A percentile compares a stretch with the other conserved stretches of the same genome.
Conservation (phyloP, 2,888 invertebrate genomes). For the Nephrotoma flavescens region DNA sequence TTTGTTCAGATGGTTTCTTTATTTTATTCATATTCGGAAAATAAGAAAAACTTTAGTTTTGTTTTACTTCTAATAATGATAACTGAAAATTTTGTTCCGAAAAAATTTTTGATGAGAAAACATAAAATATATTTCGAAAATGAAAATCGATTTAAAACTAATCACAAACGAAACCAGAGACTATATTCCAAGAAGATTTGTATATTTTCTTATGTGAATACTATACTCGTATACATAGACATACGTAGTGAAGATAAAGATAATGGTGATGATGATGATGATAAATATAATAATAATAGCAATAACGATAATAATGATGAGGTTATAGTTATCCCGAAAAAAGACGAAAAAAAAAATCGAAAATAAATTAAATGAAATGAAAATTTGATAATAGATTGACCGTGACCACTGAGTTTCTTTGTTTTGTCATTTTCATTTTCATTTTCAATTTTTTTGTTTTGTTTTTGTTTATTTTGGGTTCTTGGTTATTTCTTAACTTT, state of each 20-base stretch:
- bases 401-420: background rate
- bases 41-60: background rate
- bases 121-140: background rate
- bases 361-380: background rate
- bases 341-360: background rate
- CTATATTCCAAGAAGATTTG: background rate
- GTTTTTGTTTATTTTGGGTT: background rate
- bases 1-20: background rate
- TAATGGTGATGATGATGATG: background rate
- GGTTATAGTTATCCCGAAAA: background rate
- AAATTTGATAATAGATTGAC: background rate
- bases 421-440: background rate
- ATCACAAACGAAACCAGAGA: background rate
- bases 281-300: background rate
- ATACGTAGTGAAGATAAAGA: background rate
- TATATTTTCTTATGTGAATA: background rate
- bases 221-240: background rate
- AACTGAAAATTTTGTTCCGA: background rate
- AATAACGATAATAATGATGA: background rate
- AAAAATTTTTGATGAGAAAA: background rate
- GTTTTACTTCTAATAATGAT: background rate
- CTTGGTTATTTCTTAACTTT: background rate
- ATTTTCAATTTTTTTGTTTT: background rate
- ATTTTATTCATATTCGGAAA: background rate
- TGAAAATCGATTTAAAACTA: background rate